phyloP scores from a whole-genome alignment of 2,888 invertebrate genomes.

The Halocaridina rubra region DNA sequence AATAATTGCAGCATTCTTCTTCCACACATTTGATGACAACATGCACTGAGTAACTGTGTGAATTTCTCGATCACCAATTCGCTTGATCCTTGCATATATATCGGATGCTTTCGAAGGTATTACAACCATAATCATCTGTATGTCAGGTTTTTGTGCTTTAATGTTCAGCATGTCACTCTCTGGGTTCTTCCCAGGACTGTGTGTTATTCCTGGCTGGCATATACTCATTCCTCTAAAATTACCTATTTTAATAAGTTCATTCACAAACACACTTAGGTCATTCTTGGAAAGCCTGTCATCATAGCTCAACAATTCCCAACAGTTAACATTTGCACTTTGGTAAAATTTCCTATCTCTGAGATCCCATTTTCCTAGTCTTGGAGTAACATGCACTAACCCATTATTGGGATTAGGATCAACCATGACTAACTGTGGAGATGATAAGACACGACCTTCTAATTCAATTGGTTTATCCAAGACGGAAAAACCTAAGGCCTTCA shows the following conservation, averaged over 20 bases:
- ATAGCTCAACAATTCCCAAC: not conserved
- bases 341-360: not conserved
- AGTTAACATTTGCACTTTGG: not conserved
- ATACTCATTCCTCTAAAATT: not conserved
- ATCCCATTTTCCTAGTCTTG: not conserved
- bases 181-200: not conserved
- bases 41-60: constrained; percentile 69
- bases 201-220: not conserved
- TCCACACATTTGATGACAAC: constrained; percentile 66
- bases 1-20: constrained; percentile 73
- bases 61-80: constrained; percentile 68
- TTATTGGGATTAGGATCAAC: not conserved
- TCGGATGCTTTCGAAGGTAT: not conserved
- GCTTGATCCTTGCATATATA: constrained; percentile 68
- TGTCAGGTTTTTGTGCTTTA: not conserved
- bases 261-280: not conserved
- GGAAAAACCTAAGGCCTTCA: not conserved
- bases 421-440: not conserved
- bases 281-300: not conserved
- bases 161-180: not conserved
- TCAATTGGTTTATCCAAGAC: not conserved
- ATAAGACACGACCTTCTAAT: not conserved
- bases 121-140: not conserved
- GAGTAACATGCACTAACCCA: not conserved
- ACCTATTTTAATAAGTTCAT: not conserved